Evolutionary conservation across 2,888 invertebrate species (phyloP).

Genomic region (Cataglyphis albicans): DNA sequence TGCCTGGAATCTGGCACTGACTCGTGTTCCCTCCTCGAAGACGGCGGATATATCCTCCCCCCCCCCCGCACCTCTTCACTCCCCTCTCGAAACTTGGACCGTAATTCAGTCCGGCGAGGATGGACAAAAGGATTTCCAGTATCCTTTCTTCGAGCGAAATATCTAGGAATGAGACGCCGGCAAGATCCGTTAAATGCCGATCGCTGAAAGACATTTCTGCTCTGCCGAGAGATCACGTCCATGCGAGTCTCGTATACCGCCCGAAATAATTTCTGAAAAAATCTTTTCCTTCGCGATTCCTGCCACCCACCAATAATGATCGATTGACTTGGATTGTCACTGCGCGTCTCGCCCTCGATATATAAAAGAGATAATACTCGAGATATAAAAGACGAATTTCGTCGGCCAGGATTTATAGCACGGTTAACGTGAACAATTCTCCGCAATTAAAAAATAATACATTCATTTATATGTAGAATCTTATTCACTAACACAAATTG

Average conservation of each 20-base stretch:
- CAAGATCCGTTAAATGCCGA: background rate
- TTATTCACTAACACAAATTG: background rate
- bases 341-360: background rate
- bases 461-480: background rate
- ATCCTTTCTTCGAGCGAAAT: slow-evolving; percentile 31
- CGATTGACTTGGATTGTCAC: background rate
- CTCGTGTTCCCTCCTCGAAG: slow-evolving; percentile 63
- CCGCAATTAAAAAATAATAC: slow-evolving; percentile 11
- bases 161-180: slow-evolving; percentile 17
- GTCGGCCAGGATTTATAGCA: background rate
- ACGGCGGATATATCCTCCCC: slow-evolving; percentile 2
- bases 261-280: slow-evolving; percentile 12
- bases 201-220: background rate
- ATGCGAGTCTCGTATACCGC: background rate
- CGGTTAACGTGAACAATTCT: background rate
- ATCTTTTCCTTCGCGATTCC: background rate
- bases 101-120: slow-evolving; percentile 53
- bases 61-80: no score
- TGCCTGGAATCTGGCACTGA: slow-evolving; percentile 79
- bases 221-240: background rate
- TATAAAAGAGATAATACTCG: no score
- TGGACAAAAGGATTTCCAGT: slow-evolving; percentile 35
- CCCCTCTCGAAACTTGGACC: slow-evolving; percentile 50
- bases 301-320: background rate
- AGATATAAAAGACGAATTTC: background rate